These are phyloP conservation scores for Pica pica DNA, from an alignment of 2,113 vertebrate genomes.

Conservation along the genomic window DNA sequence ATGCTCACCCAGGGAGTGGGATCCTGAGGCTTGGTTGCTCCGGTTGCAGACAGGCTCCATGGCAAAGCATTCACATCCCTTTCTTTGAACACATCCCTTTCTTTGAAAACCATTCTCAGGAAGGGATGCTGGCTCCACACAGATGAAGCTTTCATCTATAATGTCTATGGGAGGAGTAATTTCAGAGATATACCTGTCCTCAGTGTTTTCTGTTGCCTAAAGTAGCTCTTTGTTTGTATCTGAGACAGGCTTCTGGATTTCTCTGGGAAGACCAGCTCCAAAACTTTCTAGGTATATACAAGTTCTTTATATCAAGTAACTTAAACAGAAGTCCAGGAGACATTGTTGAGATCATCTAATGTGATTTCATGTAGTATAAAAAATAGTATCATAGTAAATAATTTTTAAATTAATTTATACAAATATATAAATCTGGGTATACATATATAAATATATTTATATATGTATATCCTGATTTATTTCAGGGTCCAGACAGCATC, in stretches of 20 bases:
- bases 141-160: neutral
- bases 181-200: neutral
- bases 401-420: neutral
- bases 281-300: neutral
- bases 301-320: neutral
- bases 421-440: no score
- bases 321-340: neutral
- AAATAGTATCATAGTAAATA: neutral
- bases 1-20: fast-evolving
- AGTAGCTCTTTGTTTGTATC: neutral
- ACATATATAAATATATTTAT: no score
- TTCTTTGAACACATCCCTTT: neutral
- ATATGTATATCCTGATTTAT: neutral
- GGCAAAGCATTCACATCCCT: neutral
- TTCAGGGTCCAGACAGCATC: neutral
- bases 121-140: neutral
- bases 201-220: neutral
- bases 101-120: neutral
- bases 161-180: neutral
- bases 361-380: neutral
- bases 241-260: neutral
- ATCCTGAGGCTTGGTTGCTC: neutral
- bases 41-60: fast-evolving
- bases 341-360: fast-evolving
- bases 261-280: neutral